Evolutionary conservation across 2,888 invertebrate genomes (phyloP), one percentile per base, ranked within the genome.

Genomic region (Carterocephalus palaemon): DNA sequence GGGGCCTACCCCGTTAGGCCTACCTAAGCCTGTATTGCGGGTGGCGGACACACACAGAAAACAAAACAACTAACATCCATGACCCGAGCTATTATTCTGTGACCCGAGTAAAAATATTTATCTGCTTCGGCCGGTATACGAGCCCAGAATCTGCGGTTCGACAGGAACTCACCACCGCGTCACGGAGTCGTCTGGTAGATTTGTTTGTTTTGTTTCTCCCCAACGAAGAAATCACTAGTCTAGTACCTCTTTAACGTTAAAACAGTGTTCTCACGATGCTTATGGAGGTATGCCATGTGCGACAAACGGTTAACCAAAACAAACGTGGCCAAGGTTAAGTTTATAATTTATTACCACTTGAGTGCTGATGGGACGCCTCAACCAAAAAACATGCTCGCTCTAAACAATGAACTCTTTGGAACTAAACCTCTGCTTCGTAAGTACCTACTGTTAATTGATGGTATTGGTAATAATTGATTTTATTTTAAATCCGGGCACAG

Each of bases 341-440:
- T 80, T 71, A 75, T 81, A 79, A 85, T 85, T 84, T 84, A 85
- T 78, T 53, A 65, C 77, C 78, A 79, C 86, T 86, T 75, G 64
- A 72, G 58, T 56, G 75, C 60, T 70, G 81, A 82, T 81, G 75
- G 70, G 61, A 56, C 57, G 59, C 56, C 61, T 63, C 67, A 65
- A 67, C 64, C 64, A 60, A 55, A 70, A 80, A 57, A 17, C 15
- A 2, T 8, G 56, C 57, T 55, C 62, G 62, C 60, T 64, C 67
- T 72, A 80, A 81, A 83, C 83, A 84, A 81, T 72, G 64, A 52
- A 26, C 53, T 58, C 64, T 67, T 63, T 64, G 51, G 52, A 54
- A 10, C n/a, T 1, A 15, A 38, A 32, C 3, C 20, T n/a, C 45
- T 19, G 22, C 16, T 36, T 26, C 6, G 19, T 19, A 19, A 19